Evolutionary conservation across 2,888 invertebrate genomes (phyloP).

Genomic region (Cecidostiba fungosa): DNA sequence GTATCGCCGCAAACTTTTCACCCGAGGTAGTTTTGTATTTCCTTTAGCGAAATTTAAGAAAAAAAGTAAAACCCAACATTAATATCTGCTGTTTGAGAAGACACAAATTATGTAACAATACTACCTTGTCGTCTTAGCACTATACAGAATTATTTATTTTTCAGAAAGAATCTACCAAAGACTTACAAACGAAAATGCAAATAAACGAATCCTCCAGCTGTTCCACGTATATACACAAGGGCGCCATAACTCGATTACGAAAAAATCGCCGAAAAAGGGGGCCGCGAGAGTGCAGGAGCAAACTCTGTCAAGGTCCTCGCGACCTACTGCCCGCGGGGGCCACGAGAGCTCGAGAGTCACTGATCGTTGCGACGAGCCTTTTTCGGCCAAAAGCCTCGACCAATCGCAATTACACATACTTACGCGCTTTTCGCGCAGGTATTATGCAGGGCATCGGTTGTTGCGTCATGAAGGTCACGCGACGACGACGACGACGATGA

Average conservation of each 20-base stretch:
- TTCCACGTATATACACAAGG: not conserved
- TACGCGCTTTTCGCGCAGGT: not conserved
- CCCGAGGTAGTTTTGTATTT: not conserved
- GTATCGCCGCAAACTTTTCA: not conserved
- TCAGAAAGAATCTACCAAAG: not conserved
- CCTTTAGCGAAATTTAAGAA: not conserved
- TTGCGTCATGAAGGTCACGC: not conserved
- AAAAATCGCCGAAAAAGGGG: conserved; percentile 35
- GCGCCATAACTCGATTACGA: conserved; percentile 23
- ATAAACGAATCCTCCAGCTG: conserved; percentile 1
- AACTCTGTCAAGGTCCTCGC: conserved; percentile 49
- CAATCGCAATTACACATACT: conserved; percentile 17
- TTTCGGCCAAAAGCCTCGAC: conserved; percentile 45
- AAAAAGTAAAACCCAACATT: too few relatives aligned
- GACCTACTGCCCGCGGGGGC: conserved; percentile 54
- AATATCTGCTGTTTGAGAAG: too few relatives aligned
- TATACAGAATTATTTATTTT: too few relatives aligned
- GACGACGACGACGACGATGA: not conserved
- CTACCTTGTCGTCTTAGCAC: too few relatives aligned
- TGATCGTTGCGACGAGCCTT: conserved; percentile 24
- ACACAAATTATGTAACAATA: too few relatives aligned
- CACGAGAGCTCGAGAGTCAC: not conserved
- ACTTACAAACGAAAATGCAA: not conserved
- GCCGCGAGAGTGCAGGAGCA: not conserved
- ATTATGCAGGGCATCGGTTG: not conserved